Evolutionary conservation across 2,888 invertebrate genomes (phyloP), one percentile per base, ranked within the genome.

Genomic region (Rhingia campestris): DNA sequence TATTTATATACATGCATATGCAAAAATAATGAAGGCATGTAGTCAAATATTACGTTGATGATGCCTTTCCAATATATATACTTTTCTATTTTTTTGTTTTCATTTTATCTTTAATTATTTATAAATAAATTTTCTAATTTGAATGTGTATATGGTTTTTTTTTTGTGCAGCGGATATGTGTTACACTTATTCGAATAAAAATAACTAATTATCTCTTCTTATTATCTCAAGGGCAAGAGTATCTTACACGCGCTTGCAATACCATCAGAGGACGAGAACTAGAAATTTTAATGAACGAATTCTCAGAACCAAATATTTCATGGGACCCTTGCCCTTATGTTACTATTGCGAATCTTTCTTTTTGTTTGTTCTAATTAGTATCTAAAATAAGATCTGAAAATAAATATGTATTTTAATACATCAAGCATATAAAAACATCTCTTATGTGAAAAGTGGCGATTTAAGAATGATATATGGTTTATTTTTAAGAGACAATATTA

Each of bases 191-290:
- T 22, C 7, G 49, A 30, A 39, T 67, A 32, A 69, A 80, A 74
- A 75, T 80, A 69, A 79, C 9, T 73, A 43, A 63, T 14, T 75
- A 63, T 63, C 14, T 43, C 32, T 80, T 74, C n/a, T 75, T 63
- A 49, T 35, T 39, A 54, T 45, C 35, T 51, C 67, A 80, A 80
- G 75, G 73, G 43, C 59, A n/a, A 43, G 32, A 58, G 32, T 12
- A 37, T 70, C 47, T 35, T 39, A 63, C 14, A 69, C 6, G 12
- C 4, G 37, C 12, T n/a, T n/a, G n/a, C n/a, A n/a, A n/a, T n/a
- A 41, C 10, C 12, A 39, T 10, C 0, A 4, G 14, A 12, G 30
- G 22, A 12, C 37, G 14, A 12, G 30, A 47, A 45, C 6, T n/a
- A 47, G 49, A 12, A 73, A 54, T 45, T 59, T 43, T 7, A 63